phyloP scores from a whole-genome alignment of 2,888 invertebrate species.

The Furcula furcula region DNA sequence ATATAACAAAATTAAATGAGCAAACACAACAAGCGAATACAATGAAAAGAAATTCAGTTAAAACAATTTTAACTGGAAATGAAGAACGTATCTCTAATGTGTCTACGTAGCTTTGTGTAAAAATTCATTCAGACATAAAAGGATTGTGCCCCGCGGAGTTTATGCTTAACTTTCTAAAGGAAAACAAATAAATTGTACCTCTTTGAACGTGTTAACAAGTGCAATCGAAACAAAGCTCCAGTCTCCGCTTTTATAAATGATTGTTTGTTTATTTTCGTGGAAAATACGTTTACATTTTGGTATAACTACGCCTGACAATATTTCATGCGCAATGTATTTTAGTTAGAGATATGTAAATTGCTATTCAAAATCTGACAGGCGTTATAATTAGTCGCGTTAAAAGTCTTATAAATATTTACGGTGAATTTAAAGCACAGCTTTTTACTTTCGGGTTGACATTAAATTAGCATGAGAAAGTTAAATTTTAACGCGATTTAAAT shows the following conservation, averaged over 20 bases:
- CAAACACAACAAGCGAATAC: not conserved
- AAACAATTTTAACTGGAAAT: constrained; percentile 3
- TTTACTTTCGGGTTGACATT: no score
- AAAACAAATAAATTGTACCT: constrained; percentile 35
- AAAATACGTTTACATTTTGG: constrained; percentile 4
- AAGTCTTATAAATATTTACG: not conserved
- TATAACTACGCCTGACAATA: constrained; percentile 23
- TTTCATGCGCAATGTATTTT: constrained; percentile 14
- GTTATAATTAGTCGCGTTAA: not conserved
- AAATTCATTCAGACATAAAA: constrained; percentile 13
- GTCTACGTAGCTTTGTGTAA: constrained; percentile 11
- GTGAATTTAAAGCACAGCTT: no score
- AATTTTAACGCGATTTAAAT: no score
- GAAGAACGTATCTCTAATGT: constrained; percentile 9
- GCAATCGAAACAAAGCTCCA: constrained; percentile 20
- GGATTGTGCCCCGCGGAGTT: constrained; percentile 10
- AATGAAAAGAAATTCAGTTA: constrained; percentile 1
- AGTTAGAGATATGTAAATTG: constrained; percentile 18
- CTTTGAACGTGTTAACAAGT: constrained; percentile 31
- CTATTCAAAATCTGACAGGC: constrained; percentile 24
- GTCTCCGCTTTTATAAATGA: constrained; percentile 13
- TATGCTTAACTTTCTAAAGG: constrained; percentile 28
- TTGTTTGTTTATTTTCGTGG: constrained; percentile 7
- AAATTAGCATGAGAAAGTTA: no score
- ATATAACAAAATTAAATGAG: constrained; percentile 1